phyloP scores from a whole-genome alignment of 2,113 vertebrate species.

The Polypterus bichir region DNA sequence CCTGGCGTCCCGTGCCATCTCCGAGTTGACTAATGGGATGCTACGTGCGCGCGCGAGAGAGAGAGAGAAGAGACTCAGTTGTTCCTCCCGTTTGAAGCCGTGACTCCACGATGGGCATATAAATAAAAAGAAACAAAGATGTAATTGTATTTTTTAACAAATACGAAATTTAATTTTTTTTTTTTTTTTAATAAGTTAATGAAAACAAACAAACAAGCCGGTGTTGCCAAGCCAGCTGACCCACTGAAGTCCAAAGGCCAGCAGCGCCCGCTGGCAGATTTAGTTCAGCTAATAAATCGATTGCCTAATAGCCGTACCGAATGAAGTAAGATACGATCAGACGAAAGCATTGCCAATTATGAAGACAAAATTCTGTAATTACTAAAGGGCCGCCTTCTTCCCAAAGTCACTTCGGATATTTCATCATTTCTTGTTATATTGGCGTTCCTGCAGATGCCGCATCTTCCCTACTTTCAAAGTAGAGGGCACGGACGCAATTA shows the following conservation, averaged over 20 bases:
- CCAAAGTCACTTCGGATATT: conserved; percentile 1
- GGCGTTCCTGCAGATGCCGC: conserved; percentile 1
- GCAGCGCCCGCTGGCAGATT: too few relatives aligned
- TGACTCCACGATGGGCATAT: too few relatives aligned
- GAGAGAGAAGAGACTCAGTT: too few relatives aligned
- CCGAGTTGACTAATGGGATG: conserved; percentile 35
- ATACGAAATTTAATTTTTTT: conserved; percentile 26
- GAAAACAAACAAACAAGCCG: too few relatives aligned
- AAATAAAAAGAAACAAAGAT: conserved; percentile 2
- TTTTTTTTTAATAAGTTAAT: conserved; percentile 21
- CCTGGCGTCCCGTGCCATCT: conserved; percentile 31
- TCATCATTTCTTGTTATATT: conserved; percentile 1
- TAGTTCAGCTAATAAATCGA: conserved; percentile 17
- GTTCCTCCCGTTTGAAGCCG: too few relatives aligned
- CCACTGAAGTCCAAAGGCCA: too few relatives aligned
- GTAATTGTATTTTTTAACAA: conserved; percentile 20
- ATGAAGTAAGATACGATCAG: conserved; percentile 24
- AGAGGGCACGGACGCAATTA: too few relatives aligned
- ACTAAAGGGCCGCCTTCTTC: rapidly evolving
- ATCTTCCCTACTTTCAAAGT: background rate
- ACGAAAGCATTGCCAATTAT: conserved; percentile 21
- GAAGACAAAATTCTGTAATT: conserved; percentile 22
- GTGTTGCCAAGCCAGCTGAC: too few relatives aligned
- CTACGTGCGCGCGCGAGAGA: too few relatives aligned
- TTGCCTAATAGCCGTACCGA: conserved; percentile 22